phyloP scores from a whole-genome alignment of 53 echinoderm and acorn worm species.

The Apostichopus leukothele region DNA sequence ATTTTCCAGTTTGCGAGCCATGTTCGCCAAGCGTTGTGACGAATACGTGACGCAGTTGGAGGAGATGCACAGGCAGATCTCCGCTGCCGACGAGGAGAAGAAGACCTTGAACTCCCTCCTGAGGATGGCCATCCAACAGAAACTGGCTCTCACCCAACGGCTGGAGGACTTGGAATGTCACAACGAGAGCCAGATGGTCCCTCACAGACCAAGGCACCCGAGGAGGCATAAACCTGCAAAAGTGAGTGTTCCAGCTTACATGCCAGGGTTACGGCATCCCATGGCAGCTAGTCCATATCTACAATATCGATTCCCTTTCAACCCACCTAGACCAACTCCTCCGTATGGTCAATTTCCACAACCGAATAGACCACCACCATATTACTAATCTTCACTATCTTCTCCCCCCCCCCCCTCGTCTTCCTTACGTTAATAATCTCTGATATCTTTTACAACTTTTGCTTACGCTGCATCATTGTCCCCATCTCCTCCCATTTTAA shows the following conservation, averaged over 20 bases:
- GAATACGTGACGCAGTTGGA: conserved; percentile 98
- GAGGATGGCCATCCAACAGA: conserved; percentile 98
- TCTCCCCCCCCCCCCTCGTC: not conserved
- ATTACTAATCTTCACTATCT: conserved; percentile 4
- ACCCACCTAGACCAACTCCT: conserved; percentile 17
- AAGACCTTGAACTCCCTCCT: conserved; percentile 95
- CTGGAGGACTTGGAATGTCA: conserved; percentile 91
- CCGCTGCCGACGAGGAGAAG: conserved; percentile 92
- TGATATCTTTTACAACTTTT: not conserved
- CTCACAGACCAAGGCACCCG: conserved; percentile 31
- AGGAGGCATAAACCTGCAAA: conserved; percentile 85
- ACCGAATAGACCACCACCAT: conserved; percentile 7
- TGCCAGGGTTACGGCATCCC: conserved; percentile 57
- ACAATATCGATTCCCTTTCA: conserved; percentile 14
- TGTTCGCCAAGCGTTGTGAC: conserved; percentile 95
- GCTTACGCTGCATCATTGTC: not conserved
- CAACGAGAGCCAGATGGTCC: conserved; percentile 64
- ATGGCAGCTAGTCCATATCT: not conserved
- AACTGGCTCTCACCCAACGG: conserved; percentile 88
- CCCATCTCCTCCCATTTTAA: not conserved
- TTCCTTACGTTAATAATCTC: not conserved
- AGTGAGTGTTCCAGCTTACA: conserved; percentile 79
- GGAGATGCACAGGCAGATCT: conserved; percentile 84
- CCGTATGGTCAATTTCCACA: conserved; percentile 16
- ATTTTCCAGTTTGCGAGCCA: conserved; percentile 90